These are phyloP conservation scores for Mellilla xanthometata DNA, from an alignment of 2,888 invertebrate species.

Conservation along the genomic window DNA sequence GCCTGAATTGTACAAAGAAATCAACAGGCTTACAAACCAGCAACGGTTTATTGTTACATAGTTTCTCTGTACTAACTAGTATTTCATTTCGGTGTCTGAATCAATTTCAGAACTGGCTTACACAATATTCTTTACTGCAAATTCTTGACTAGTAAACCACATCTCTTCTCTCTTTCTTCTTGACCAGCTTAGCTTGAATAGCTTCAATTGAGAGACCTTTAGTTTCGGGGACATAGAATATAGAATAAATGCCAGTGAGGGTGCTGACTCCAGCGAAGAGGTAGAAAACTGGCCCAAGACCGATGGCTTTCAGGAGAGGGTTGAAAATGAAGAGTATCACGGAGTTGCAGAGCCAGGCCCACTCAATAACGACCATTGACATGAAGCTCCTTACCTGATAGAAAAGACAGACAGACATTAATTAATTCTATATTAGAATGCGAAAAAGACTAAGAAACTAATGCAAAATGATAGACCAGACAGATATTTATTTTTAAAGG, in stretches of 20 bases:
- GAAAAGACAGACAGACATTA: no score
- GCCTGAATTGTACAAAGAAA: no score
- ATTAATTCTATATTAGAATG: no score
- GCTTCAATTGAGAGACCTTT: constrained; percentile 50
- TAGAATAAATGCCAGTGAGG: constrained; percentile 39
- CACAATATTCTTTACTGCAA: no score
- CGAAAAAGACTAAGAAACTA: no score
- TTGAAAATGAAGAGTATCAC: constrained; percentile 55
- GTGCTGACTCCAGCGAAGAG: constrained; percentile 50
- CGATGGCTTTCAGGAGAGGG: constrained; percentile 48
- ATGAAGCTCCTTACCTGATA: constrained; percentile 52
- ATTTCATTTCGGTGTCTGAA: no score
- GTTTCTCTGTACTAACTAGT: no score
- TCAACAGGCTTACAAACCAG: no score
- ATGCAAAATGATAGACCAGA: no score
- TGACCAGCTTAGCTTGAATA: constrained; percentile 43
- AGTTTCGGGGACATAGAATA: constrained; percentile 52
- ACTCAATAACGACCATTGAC: constrained; percentile 52
- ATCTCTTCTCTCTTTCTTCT: constrained; percentile 23
- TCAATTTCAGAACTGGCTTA: no score
- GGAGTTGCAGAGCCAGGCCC: constrained; percentile 57
- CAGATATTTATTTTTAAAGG: no score
- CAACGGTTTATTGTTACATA: no score
- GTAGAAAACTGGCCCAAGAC: constrained; percentile 57
- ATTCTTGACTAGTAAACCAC: neutral